Conservation (phyloP, 2,113 vertebrate species). For the Rhagologus leucostigma region DNA sequence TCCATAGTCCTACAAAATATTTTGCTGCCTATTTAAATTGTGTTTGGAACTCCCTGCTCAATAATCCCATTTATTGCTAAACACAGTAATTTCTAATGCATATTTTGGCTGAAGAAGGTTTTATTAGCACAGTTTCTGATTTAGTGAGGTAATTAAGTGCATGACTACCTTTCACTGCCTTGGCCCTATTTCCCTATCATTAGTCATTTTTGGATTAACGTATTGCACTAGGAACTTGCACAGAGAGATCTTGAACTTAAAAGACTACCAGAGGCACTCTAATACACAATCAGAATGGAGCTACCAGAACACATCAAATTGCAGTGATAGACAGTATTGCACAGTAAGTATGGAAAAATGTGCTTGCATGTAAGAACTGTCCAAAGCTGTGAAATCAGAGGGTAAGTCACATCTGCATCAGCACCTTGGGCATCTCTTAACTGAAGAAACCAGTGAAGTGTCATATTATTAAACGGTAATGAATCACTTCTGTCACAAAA, state of each 20-base stretch:
- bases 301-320: neutral
- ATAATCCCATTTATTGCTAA: neutral
- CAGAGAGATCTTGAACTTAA: neutral
- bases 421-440: neutral
- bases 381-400: neutral
- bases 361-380: neutral
- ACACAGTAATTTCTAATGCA: neutral
- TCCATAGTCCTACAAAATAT: neutral
- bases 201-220: neutral
- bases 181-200: neutral
- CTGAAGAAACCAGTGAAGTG: neutral
- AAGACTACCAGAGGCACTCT: neutral
- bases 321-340: neutral
- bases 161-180: neutral
- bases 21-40: neutral
- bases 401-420: neutral
- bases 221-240: neutral
- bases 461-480: neutral
- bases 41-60: neutral
- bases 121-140: neutral
- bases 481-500: neutral
- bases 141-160: slow-evolving; percentile 2
- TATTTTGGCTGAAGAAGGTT: neutral
- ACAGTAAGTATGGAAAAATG: neutral
- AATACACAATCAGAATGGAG: neutral